Percentiles rank a stretch among this genome's conserved stretches.
phyloP scores from a whole-genome alignment of 2,113 vertebrate genomes.

The Hippotragus niger region DNA sequence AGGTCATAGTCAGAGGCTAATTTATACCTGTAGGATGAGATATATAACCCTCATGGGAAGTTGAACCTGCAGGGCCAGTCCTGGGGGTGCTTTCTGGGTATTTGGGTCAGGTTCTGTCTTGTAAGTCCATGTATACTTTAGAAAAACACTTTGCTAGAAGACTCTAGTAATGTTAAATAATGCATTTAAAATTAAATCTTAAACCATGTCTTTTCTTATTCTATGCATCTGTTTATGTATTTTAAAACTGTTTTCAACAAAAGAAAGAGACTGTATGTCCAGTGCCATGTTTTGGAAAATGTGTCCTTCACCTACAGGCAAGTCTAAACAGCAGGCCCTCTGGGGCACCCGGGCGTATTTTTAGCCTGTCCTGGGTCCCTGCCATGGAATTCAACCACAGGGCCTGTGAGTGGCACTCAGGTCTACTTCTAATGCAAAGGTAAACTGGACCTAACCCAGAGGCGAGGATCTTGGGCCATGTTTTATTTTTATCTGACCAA shows the following conservation, averaged over 20 bases:
- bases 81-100: neutral
- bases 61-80: neutral
- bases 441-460: neutral
- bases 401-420: neutral
- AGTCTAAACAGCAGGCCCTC: neutral
- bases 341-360: neutral
- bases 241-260: neutral
- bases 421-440: too few species aligned
- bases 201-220: neutral
- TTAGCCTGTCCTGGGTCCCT: neutral
- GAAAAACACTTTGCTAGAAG: neutral
- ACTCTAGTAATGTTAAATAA: neutral
- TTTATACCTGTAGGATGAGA: neutral
- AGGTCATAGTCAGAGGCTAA: neutral
- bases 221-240: neutral
- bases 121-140: neutral
- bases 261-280: neutral
- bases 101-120: neutral
- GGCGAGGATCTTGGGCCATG: neutral
- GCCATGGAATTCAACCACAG: neutral
- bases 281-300: neutral
- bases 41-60: fast-evolving
- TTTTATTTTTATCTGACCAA: neutral
- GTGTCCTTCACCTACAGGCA: fast-evolving
- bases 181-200: neutral